Evolutionary conservation across 1,140 invertebrate genomes (phyloP).

Genomic region (Lysiphlebus fabarum): DNA sequence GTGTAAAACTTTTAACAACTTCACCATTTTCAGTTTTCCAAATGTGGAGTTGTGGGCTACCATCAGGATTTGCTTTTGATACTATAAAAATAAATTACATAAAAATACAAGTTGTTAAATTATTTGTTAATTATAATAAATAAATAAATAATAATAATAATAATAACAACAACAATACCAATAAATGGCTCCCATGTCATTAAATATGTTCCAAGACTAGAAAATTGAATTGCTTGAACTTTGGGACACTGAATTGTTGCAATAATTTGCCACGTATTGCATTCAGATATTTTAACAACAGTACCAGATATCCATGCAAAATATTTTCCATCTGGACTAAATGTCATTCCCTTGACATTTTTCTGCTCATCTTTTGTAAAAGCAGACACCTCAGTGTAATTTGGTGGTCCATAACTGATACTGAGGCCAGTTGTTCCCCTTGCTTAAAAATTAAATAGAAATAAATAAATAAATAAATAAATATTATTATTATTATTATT

Average conservation of each 20-base stretch:
- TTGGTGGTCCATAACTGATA: slow-evolving; percentile 55
- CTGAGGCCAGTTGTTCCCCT: slow-evolving; percentile 57
- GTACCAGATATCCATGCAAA: slow-evolving; percentile 66
- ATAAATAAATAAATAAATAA: slow-evolving; percentile 20
- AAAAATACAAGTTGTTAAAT: slow-evolving; percentile 6
- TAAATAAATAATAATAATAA: slow-evolving; percentile 5
- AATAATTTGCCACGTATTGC: slow-evolving; percentile 64
- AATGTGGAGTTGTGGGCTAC: slow-evolving; percentile 73
- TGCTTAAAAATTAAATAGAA: slow-evolving; percentile 52
- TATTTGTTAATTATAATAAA: too few species aligned
- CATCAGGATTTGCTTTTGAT: slow-evolving; percentile 54
- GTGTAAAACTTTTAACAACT: slow-evolving; percentile 69
- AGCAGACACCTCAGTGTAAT: slow-evolving; percentile 57
- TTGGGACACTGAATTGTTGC: slow-evolving; percentile 64
- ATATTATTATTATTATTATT: slow-evolving; percentile 4
- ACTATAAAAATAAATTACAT: slow-evolving; percentile 39
- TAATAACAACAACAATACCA: slow-evolving; percentile 57
- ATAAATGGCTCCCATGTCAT: slow-evolving; percentile 73
- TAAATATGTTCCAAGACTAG: slow-evolving; percentile 72
- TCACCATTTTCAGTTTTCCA: slow-evolving; percentile 71
- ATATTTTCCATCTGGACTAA: slow-evolving; percentile 66
- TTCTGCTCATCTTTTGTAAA: slow-evolving; percentile 65
- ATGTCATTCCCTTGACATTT: slow-evolving; percentile 63
- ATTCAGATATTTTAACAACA: slow-evolving; percentile 59
- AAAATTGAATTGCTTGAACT: slow-evolving; percentile 71